These are phyloP conservation scores for Hexactinellida sp. DNA, from an alignment of 37 sponge, comb jelly and placozoan species.

Conservation along the genomic window DNA sequence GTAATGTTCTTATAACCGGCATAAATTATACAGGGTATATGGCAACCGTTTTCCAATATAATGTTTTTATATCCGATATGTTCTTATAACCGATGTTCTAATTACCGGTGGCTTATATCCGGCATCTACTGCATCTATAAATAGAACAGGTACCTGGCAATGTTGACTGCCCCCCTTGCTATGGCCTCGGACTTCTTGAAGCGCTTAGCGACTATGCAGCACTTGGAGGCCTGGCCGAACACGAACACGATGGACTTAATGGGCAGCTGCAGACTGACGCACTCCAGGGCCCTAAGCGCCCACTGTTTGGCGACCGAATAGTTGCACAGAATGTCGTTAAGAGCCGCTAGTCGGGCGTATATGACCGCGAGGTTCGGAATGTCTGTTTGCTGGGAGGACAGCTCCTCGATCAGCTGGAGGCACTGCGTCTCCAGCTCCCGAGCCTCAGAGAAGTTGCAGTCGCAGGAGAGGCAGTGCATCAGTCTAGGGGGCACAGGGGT, in stretches of 20 bases:
- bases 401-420: not conserved
- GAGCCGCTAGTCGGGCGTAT: not conserved
- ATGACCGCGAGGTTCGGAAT: not conserved
- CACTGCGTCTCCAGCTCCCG: not conserved
- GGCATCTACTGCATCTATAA: too few species aligned
- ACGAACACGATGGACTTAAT: conserved; percentile 12
- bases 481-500: not conserved
- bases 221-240: conserved; percentile 1
- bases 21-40: too few species aligned
- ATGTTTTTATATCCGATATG: too few species aligned
- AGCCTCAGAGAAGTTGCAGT: not conserved
- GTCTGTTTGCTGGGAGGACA: not conserved
- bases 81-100: too few species aligned
- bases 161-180: not conserved
- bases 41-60: too few species aligned
- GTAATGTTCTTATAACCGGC: too few species aligned
- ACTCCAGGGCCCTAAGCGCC: not conserved
- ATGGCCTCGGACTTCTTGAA: not conserved
- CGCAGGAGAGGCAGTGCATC: not conserved
- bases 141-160: not conserved
- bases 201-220: not conserved
- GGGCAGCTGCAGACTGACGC: not conserved
- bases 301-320: not conserved
- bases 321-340: conserved; percentile 5
- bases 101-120: too few species aligned